These are phyloP conservation scores for Pomacea canaliculata DNA, from an alignment of 2,888 invertebrate genomes.

Conservation along the genomic window DNA sequence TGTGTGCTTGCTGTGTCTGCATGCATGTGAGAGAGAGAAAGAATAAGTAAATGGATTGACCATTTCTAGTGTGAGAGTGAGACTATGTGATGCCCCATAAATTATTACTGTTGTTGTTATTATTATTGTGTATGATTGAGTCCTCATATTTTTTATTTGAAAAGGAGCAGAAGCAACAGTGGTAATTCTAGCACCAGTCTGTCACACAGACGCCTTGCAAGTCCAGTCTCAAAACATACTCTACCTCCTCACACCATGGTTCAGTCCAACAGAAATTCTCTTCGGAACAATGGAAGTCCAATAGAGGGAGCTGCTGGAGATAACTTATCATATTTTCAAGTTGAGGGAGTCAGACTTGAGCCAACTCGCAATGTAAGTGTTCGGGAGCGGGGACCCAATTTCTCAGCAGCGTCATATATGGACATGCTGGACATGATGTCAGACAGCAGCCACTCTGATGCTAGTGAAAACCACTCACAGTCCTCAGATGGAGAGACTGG, in stretches of 20 bases:
- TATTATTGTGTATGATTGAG: no score
- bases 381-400: constrained; percentile 38
- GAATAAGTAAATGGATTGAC: no score
- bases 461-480: constrained; percentile 37
- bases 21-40: no score
- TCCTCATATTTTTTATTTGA: no score
- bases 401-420: constrained; percentile 36
- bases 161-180: no score
- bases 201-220: no score
- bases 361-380: constrained; percentile 36
- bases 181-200: no score
- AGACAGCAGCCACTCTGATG: constrained; percentile 33
- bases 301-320: constrained; percentile 11
- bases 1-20: background rate
- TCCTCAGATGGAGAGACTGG: constrained; percentile 10
- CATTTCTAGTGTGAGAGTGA: no score
- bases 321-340: background rate
- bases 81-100: no score
- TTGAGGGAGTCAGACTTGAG: constrained; percentile 22
- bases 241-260: background rate
- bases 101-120: no score
- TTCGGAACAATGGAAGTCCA: constrained; percentile 7
- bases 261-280: constrained; percentile 18
- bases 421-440: constrained; percentile 35
- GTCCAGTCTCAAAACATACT: no score